Base-by-base conservation (phyloP, 1,140 invertebrate genomes). In the Drosophila lini region DNA sequence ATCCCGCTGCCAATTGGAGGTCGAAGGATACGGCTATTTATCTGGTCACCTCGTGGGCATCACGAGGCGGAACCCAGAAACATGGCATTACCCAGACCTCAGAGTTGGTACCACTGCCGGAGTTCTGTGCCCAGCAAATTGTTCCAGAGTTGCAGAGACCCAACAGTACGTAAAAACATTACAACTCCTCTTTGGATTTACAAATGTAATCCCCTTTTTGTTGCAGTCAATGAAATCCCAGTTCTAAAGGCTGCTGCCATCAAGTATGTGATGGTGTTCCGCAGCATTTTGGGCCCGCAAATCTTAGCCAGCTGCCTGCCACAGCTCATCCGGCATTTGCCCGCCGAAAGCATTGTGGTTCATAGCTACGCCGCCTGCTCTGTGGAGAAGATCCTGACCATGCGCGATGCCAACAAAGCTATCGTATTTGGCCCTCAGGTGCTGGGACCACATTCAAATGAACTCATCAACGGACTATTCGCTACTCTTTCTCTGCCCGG, bases 21-120 rank as follows among this genome's bases (percentile, higher is more conserved):
- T 96, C 96, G 73, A 99, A 99, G 93, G 98, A 99, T 93, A 96
- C 97, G 41, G 98, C 98, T 1, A 95, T 99, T 61, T 99, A 98
- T 94, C 94, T 99, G 63, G 97, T 99, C 52, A 99, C 98, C 28
- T 98, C 98, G 9, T 94, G 99, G 67, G 97, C 97, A 28, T 96
- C 97, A 4, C 97, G 97, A 90, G 98, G 96, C n/a, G 94, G 96
- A 81, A 99, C 98, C 9, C 95, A 97, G 92, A 96, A 95, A 91
- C 96, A 98, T 86, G 98, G 98, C 38, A 96, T 98, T 1, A 99
- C 98, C 31, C 95, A 97, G 89, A 97, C 96, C 25, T 98, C 97
- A 80, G 94, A 97, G 78, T 93, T 99, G 22, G 98, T 99, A 5
- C 96, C 98, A 80, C 93, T 99, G 31, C 94, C 95, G 10, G 96